Percentiles rank a stretch among this genome's conserved stretches.
phyloP scores from a whole-genome alignment of 2,888 invertebrate genomes.

The Rapana venosa region DNA sequence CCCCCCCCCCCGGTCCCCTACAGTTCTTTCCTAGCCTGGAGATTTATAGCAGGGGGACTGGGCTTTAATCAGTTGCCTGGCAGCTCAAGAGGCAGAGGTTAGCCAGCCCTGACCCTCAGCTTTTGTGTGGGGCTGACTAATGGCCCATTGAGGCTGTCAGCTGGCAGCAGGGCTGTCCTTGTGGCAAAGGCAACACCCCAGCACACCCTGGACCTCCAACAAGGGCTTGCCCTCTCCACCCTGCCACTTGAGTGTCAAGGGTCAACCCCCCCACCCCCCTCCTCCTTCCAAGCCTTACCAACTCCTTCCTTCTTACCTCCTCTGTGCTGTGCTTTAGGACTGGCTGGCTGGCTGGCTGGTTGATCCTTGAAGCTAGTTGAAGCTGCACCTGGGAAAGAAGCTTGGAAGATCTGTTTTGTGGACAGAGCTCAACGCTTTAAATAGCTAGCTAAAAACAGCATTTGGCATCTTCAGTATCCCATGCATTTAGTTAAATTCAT shows the following conservation, averaged over 20 bases:
- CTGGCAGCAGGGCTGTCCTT: neutral
- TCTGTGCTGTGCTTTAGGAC: no score
- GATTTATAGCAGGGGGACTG: conserved; percentile 40
- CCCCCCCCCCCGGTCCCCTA: no score
- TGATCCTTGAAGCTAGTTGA: no score
- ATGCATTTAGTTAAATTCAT: no score
- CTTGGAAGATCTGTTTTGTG: no score
- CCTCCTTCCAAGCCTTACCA: neutral
- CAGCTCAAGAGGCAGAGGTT: conserved; percentile 24
- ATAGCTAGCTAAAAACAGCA: no score
- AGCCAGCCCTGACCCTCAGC: neutral
- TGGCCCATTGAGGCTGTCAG: conserved; percentile 50
- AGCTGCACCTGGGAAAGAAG: no score
- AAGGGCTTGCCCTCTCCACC: neutral
- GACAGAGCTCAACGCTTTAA: neutral
- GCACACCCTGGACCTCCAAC: neutral
- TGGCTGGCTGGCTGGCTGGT: no score
- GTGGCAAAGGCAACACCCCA: neutral
- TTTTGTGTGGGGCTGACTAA: conserved; percentile 42
- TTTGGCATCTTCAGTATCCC: no score
- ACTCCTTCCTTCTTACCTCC: neutral
- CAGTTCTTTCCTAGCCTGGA: no score
- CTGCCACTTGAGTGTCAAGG: neutral
- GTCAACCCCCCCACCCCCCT: neutral
- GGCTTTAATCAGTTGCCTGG: conserved; percentile 44